Conservation (phyloP, 1,140 invertebrate species). For the Trichonephila inaurata region DNA sequence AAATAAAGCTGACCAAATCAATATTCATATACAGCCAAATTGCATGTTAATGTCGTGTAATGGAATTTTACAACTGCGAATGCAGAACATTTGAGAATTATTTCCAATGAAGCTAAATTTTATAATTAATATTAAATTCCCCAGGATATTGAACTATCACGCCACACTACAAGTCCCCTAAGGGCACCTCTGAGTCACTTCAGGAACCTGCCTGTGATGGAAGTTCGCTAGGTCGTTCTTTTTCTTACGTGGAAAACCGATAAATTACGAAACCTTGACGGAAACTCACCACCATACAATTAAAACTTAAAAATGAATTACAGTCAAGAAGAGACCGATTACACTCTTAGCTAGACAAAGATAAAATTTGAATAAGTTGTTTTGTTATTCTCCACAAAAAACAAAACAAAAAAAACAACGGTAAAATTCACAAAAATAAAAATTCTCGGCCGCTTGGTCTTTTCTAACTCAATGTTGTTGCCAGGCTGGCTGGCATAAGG, state of each 20-base stretch:
- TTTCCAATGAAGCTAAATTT: neutral
- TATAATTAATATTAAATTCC: neutral
- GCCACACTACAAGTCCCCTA: slow-evolving; percentile 1
- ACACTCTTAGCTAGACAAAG: neutral
- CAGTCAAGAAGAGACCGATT: neutral
- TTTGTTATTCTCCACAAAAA: neutral
- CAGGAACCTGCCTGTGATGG: slow-evolving; percentile 20
- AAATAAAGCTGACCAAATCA: no score
- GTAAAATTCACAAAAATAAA: neutral
- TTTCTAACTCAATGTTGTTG: slow-evolving; percentile 16
- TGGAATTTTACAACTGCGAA: no score
- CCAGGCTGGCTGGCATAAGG: slow-evolving; percentile 61
- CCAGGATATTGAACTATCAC: slow-evolving; percentile 21
- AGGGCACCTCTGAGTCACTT: slow-evolving; percentile 19
- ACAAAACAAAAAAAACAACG: neutral
- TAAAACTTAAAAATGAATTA: neutral
- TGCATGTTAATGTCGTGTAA: no score
- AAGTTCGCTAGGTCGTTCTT: slow-evolving; percentile 9
- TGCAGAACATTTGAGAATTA: neutral
- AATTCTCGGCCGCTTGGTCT: slow-evolving; percentile 7
- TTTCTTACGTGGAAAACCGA: neutral
- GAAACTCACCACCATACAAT: neutral
- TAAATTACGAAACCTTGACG: neutral
- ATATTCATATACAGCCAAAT: no score
- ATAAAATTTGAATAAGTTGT: neutral